Base-by-base conservation (phyloP, 2,797 vertebrate genomes). In the Hyperoplus lanceolatus region DNA sequence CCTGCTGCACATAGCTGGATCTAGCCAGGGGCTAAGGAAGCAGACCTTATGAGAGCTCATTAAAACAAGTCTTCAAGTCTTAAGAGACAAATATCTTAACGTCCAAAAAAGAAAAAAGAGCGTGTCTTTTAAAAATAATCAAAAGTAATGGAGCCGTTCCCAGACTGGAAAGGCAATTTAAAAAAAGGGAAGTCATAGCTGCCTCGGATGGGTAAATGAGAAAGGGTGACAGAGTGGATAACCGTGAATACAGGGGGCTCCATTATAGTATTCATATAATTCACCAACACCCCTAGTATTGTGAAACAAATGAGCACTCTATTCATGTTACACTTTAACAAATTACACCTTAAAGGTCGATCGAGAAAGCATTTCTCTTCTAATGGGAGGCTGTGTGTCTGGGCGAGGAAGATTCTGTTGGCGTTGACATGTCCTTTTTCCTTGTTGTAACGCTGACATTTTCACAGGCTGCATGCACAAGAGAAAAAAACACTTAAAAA, bases 31-130 rank as follows among this genome's bases (percentile, higher is more conserved):
- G 89, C 88, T 81, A 86, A 86, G 91, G 90, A 93, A 92, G 85
- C 84, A 90, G 88, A 87, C 84, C 86, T 91, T 91, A 82, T 87
- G 91, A 93, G 89, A 92, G 92, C 90, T 93, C 91, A 94, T 93
- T 92, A 93, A 89, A 93, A 82, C 69, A 46, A 73, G 79, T 86
- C 89, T 85, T 87, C 86, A 90, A 89, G 84, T 87, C 87, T 91
- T 85, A 63, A 75, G 83, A 90, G 85, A 91, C 80, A 85, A 92
- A 89, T 79, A 81, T 84, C 78, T 92, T 87, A 29, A 29, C 84
- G 76, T 46, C 73, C 67, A 50, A 80, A 55, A 75, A 86, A 83
- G 79, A 85, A 67, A 85, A 62, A 70, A 73, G 74, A 70, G 72
- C 53, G 70, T 73, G 83, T 78, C 79, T 80, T 29, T 88, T 83